phyloP scores from a whole-genome alignment of 2,113 vertebrate genomes.

The Hystrix cristata region DNA sequence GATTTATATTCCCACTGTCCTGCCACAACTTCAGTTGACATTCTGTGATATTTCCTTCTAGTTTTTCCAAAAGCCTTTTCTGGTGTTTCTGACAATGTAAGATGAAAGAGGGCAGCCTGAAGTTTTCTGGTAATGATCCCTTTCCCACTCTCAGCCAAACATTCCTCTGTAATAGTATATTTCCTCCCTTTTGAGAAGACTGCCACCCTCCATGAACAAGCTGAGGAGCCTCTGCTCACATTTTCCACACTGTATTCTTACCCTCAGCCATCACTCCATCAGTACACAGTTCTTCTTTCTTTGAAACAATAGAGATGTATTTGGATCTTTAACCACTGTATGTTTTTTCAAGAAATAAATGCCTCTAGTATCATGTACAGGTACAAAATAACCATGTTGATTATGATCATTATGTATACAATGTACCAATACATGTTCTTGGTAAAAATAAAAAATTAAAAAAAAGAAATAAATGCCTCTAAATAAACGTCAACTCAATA shows the following conservation, averaged over 20 bases:
- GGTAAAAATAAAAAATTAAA: no score
- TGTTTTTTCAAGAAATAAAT: constrained; percentile 63
- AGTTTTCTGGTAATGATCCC: constrained; percentile 48
- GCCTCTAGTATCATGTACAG: background rate
- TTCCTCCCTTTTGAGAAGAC: constrained; percentile 22
- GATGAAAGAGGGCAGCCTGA: constrained; percentile 50
- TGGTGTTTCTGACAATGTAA: constrained; percentile 57
- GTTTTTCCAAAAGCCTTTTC: constrained; percentile 55
- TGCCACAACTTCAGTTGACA: constrained; percentile 59
- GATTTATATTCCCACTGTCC: constrained; percentile 6
- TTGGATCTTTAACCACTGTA: constrained; percentile 10
- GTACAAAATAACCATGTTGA: no score
- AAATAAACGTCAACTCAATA: constrained; percentile 44
- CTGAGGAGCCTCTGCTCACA: background rate
- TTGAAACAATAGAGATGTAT: constrained; percentile 55
- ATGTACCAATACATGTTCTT: no score
- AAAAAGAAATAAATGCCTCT: constrained; percentile 42
- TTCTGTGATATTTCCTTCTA: constrained; percentile 55
- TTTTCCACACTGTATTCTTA: constrained; percentile 16
- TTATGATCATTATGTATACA: no score
- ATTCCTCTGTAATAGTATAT: constrained; percentile 66
- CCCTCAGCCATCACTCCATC: background rate
- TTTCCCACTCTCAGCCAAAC: background rate
- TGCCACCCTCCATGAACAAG: background rate
- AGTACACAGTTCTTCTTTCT: constrained; percentile 41